Base-by-base conservation (phyloP, 2,113 vertebrate species). In the Zeus faber region DNA sequence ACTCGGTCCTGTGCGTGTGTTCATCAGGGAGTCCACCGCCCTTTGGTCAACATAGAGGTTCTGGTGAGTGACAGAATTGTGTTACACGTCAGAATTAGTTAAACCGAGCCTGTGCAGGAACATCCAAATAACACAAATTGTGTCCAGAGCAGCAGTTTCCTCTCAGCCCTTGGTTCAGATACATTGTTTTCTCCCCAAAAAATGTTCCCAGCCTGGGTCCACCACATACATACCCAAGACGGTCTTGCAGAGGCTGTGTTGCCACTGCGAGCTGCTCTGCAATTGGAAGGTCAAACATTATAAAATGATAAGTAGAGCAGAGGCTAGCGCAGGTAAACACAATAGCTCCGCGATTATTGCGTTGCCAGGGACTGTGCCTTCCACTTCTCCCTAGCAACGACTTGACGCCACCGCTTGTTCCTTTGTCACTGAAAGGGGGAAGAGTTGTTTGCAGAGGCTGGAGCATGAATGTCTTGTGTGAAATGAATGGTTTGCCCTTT, bases 401-500 rank as follows among this genome's bases (percentile, higher is more conserved):
- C 71, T 78, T 70, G 58, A 61, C 47, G 14, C 64, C 44, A 26
- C n/a, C n/a, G n/a, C 63, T 44, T 6, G 55, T 59, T 71, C 45
- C 43, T 65, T 55, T 55, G 44, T 58, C 52, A 53, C 61, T 67
- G 51, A 67, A 70, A 50, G 65, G 62, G 35, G 26, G 41, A 62
- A 51, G 64, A 58, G 52, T 49, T 79, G 76, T 87, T 84, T 81
- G 64, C 76, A 47, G 66, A 65, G 64, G 53, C 65, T 51, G 22
- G 33, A 60, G 61, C 72, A 70, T 74, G 65, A 73, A 81, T 49
- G 63, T 78, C 72, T 79, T 62, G 43, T 76, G 59, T 80, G 65
- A 67, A 76, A 79, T 63, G 65, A 72, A 74, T 70, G 65, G 33
- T 80, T 76, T 79, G 72, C 64, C 81, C 68, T 75, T 75, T 74